Conservation (phyloP, 1,140 invertebrate genomes). For the Chelonus insularis region DNA sequence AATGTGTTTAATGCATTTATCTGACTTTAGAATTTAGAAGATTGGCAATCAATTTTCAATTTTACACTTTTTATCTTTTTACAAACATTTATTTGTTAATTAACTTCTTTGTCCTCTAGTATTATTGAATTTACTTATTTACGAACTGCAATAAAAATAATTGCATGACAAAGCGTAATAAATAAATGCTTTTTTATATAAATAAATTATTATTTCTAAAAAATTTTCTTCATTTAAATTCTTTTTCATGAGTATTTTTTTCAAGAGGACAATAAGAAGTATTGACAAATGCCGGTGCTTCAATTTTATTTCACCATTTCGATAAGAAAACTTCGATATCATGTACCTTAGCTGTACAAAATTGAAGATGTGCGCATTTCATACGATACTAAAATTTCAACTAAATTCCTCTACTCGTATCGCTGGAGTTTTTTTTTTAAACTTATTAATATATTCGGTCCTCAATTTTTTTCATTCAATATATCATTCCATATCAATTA, state of each 20-base stretch:
- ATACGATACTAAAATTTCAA: background rate
- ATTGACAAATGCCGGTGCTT: conserved; percentile 3
- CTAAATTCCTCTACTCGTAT: background rate
- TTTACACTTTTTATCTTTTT: conserved; percentile 11
- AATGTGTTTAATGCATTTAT: conserved; percentile 25
- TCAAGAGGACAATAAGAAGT: background rate
- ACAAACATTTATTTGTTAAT: background rate
- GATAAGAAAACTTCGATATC: background rate
- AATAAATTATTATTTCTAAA: too few species aligned
- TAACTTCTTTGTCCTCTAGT: conserved; percentile 1
- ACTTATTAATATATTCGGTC: background rate
- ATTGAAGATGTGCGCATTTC: background rate
- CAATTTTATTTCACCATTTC: too few species aligned
- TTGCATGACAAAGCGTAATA: too few species aligned
- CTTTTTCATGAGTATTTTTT: too few species aligned
- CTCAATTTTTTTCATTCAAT: background rate
- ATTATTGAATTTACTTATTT: too few species aligned
- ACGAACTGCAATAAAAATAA: too few species aligned
- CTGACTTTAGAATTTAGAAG: conserved; percentile 35
- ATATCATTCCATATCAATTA: background rate
- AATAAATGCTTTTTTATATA: too few species aligned
- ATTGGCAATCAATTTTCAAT: conserved; percentile 31
- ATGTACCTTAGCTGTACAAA: background rate
- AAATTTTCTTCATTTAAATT: too few species aligned
- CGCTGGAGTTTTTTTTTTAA: background rate